Percentiles rank a stretch among this genome's conserved stretches.
Conservation (phyloP, 1,140 invertebrate species). For the Anoplolepis gracilipes region DNA sequence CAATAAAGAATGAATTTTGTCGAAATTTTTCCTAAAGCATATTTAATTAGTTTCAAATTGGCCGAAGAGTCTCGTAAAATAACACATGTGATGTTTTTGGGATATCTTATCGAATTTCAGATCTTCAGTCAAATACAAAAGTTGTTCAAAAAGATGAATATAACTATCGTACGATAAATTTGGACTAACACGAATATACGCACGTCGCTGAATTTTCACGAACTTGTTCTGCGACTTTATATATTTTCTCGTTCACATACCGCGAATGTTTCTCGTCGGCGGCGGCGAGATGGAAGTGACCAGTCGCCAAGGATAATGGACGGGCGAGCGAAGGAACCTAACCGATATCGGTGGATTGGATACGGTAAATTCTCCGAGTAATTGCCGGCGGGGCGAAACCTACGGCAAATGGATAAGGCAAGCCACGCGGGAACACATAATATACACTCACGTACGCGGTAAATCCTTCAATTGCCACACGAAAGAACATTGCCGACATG, state of each 20-base stretch:
- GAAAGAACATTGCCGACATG: slow-evolving; percentile 8
- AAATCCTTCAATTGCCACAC: slow-evolving; percentile 32
- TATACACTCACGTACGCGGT: slow-evolving; percentile 29
- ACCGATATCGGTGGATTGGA: slow-evolving; percentile 72
- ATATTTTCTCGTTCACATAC: slow-evolving; percentile 51
- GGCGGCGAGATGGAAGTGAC: slow-evolving; percentile 38
- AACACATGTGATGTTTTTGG: too few species aligned
- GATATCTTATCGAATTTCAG: too few species aligned
- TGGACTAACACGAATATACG: background rate
- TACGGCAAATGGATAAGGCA: slow-evolving; percentile 58
- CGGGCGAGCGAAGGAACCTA: slow-evolving; percentile 51
- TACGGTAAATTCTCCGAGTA: slow-evolving; percentile 71
- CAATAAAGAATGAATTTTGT: too few species aligned
- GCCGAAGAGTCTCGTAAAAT: too few species aligned
- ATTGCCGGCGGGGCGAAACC: slow-evolving; percentile 61
- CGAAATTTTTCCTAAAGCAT: too few species aligned
- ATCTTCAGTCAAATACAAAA: background rate
- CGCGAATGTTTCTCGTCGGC: slow-evolving; percentile 47
- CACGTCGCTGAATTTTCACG: slow-evolving; percentile 41
- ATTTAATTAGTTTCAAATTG: too few species aligned
- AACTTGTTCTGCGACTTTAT: slow-evolving; percentile 23
- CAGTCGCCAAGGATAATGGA: slow-evolving; percentile 70
- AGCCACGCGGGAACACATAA: slow-evolving; percentile 30
- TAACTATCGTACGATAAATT: background rate
- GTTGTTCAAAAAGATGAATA: background rate